Base-by-base conservation (phyloP, 2,113 vertebrate species). In the Mirza zaza region DNA sequence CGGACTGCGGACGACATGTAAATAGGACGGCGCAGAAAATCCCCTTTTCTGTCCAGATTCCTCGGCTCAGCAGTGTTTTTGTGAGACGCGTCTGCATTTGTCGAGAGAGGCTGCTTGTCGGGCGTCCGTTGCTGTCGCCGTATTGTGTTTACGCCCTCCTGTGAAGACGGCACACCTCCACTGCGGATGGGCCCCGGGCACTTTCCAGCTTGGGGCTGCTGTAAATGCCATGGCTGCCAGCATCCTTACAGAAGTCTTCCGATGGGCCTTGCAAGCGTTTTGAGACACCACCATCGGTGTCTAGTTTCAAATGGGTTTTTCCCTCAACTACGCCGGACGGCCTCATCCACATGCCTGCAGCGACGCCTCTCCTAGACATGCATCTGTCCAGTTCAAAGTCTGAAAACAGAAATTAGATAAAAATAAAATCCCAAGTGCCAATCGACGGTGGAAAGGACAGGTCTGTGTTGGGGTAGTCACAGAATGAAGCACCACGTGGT, bases 401-500 rank as follows among this genome's bases (percentile, higher is more conserved):
- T 57, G 48, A 63, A 77, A 48, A 76, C n/a, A 86, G 11, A 59
- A 70, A 50, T 36, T n/a, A 87, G 83, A 84, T 83, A 29, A 82
- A 61, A 45, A 32, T 32, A 63, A 84, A 42, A 32, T 36, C 10
- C 67, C 59, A 45, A 12, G 48, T 34, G 34, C 6, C 18, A 25
- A 20, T 42, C 34, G 50, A 9, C 6, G 11, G 48, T 12, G 15
- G 29, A 6, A 20, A 63, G 77, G 67, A 21, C 23, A 92, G 52
- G 14, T 27, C 17, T 2, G n/a, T 10, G 3, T 5, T 23, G 59
- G 8, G 12, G 13, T 13, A 6, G 3, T 50, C 34, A 8, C 36
- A 25, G 42, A 50, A 45, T 1, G 20, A 14, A 23, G 21, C 1
- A 10, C 0, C 5, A 9, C 5, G 1, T 17, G 29, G 6, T 5